phyloP scores from a whole-genome alignment of 2,888 invertebrate genomes.

The Leucoptera coffeella region DNA sequence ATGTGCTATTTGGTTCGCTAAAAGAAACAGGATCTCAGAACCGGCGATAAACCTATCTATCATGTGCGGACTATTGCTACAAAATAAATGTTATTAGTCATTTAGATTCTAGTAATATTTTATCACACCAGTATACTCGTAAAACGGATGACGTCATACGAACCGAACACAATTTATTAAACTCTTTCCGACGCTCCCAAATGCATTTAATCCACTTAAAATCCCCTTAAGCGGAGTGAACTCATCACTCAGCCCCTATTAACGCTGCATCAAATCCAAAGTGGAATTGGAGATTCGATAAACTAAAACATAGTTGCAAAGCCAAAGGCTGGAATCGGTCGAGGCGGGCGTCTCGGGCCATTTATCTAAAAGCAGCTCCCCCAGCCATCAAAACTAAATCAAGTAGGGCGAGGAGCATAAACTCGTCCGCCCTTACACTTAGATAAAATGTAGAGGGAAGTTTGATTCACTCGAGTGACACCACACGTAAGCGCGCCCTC shows the following conservation, averaged over 20 bases:
- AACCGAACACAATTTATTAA: too few relatives aligned
- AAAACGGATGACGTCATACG: too few relatives aligned
- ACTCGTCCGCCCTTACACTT: slow-evolving; percentile 45
- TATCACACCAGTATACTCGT: too few relatives aligned
- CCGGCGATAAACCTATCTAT: too few relatives aligned
- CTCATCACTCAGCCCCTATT: slow-evolving; percentile 26
- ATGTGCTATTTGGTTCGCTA: too few relatives aligned
- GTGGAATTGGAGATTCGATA: slow-evolving; percentile 19
- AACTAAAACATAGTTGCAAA: slow-evolving; percentile 39
- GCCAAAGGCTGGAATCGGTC: slow-evolving; percentile 14
- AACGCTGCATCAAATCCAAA: slow-evolving; percentile 23
- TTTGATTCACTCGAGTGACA: slow-evolving; percentile 45
- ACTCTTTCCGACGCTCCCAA: too few relatives aligned
- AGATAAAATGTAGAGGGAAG: slow-evolving; percentile 46
- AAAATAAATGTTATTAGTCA: too few relatives aligned
- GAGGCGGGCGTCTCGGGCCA: slow-evolving; percentile 20
- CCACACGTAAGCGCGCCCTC: slow-evolving; percentile 21
- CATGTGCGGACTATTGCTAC: too few relatives aligned
- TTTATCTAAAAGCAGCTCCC: slow-evolving; percentile 46
- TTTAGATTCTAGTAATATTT: too few relatives aligned
- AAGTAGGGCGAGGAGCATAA: slow-evolving; percentile 44
- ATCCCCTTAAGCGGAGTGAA: slow-evolving; percentile 18
- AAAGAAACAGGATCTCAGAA: too few relatives aligned
- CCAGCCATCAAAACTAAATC: slow-evolving; percentile 49
- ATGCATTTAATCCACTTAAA: slow-evolving; percentile 37